These are phyloP conservation scores for Empidonax traillii DNA, from an alignment of 2,113 vertebrate species.

Conservation along the genomic window DNA sequence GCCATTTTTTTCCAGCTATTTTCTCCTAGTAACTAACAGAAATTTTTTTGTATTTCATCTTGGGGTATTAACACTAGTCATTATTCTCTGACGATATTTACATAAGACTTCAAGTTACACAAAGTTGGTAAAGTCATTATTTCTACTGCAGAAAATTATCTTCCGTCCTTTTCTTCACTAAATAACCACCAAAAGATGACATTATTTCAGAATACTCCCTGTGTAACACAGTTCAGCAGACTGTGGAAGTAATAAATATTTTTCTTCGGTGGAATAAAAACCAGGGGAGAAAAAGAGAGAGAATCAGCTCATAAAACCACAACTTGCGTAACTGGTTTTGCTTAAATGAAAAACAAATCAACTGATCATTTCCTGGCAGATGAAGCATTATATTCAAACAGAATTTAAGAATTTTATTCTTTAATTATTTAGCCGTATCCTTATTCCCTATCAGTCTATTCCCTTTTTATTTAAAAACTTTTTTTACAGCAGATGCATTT, in stretches of 20 bases:
- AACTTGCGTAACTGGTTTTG: slow-evolving; percentile 19
- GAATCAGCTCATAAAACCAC: background rate
- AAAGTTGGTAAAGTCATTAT: background rate
- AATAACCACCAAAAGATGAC: background rate
- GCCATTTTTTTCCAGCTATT: background rate
- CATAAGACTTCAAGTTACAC: background rate
- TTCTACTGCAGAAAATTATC: background rate
- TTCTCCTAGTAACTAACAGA: background rate
- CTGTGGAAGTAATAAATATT: background rate
- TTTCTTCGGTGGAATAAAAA: slow-evolving; percentile 10
- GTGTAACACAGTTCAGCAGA: background rate
- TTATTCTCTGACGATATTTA: background rate
- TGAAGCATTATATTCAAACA: background rate
- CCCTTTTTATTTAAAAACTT: background rate
- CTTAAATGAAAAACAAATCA: slow-evolving; percentile 38
- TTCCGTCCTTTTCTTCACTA: background rate
- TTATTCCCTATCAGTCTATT: background rate
- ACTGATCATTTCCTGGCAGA: slow-evolving; percentile 28
- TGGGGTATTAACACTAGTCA: background rate
- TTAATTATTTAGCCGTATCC: background rate
- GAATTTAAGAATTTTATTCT: background rate
- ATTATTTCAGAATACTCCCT: background rate
- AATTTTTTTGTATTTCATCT: background rate
- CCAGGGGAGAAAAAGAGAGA: background rate
- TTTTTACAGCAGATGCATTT: background rate